phyloP scores from a whole-genome alignment of 2,888 invertebrate genomes.

The Dasypogon diadema region DNA sequence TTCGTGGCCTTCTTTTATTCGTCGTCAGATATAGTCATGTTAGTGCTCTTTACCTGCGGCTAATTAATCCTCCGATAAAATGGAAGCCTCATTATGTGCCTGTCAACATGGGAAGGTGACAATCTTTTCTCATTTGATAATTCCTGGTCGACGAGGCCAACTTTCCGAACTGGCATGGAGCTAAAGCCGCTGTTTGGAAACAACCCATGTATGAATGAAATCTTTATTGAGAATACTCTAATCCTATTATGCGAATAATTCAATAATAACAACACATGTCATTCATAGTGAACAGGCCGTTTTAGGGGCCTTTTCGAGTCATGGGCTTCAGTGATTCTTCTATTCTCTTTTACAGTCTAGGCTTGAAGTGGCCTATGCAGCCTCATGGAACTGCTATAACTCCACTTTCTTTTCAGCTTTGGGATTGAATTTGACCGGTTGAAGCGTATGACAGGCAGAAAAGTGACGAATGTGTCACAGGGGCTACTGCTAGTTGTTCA shows the following conservation, averaged over 20 bases:
- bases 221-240: conserved; percentile 63
- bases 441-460: conserved; percentile 3
- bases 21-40: neutral
- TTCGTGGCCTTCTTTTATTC: conserved; percentile 13
- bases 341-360: neutral
- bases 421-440: neutral
- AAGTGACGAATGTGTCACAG: conserved; percentile 15
- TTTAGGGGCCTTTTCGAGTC: conserved; percentile 57
- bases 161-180: conserved; percentile 36
- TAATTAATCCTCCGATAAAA: conserved; percentile 31
- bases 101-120: conserved; percentile 26
- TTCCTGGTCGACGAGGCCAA: conserved; percentile 32
- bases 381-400: conserved; percentile 60
- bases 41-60: conserved; percentile 7
- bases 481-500: conserved; percentile 30
- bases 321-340: conserved; percentile 57
- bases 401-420: conserved; percentile 43
- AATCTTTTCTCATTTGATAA: conserved; percentile 40
- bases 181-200: conserved; percentile 52
- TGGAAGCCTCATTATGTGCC: conserved; percentile 2
- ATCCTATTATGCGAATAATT: conserved; percentile 67
- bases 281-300: conserved; percentile 29
- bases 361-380: neutral
- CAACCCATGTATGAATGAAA: conserved; percentile 54
- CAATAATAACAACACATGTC: conserved; percentile 67